Evolutionary conservation across 2,888 invertebrate species (phyloP).

Genomic region (Scaptomyza reducta): DNA sequence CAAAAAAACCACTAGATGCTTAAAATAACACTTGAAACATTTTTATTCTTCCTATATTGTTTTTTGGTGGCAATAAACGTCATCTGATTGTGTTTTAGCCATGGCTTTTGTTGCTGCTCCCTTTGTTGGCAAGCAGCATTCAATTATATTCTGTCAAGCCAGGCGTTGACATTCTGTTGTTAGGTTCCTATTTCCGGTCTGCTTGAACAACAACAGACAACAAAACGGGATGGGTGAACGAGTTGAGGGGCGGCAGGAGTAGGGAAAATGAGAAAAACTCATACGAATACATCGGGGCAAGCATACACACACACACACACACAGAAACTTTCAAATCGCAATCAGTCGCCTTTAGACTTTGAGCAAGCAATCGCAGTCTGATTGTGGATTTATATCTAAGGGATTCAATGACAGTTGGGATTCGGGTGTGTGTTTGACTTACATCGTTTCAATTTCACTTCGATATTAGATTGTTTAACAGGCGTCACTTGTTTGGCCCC

Average conservation of each 20-base stretch:
- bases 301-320: constrained; percentile 10
- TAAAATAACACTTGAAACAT: neutral
- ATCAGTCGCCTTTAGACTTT: constrained; percentile 54
- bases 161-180: constrained; percentile 28
- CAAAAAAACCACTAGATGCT: neutral
- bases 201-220: constrained; percentile 9
- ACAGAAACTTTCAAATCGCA: constrained; percentile 47
- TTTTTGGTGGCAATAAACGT: no score
- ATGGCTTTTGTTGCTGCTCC: constrained; percentile 23
- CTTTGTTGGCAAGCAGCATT: constrained; percentile 31
- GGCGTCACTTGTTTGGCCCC: constrained; percentile 35
- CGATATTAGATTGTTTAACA: constrained; percentile 55
- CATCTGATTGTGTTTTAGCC: constrained; percentile 16
- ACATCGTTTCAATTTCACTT: constrained; percentile 64
- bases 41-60: neutral
- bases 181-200: constrained; percentile 17
- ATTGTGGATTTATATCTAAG: constrained; percentile 24
- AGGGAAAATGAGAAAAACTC: constrained; percentile 56
- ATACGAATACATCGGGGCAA: constrained; percentile 53
- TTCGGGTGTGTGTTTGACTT: constrained; percentile 18
- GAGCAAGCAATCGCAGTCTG: constrained; percentile 17
- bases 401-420: constrained; percentile 9
- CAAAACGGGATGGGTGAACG: neutral
- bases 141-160: constrained; percentile 13
- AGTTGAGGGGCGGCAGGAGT: no score